Evolutionary conservation across 2,113 vertebrate genomes (phyloP).

Genomic region (Geococcyx californianus): DNA sequence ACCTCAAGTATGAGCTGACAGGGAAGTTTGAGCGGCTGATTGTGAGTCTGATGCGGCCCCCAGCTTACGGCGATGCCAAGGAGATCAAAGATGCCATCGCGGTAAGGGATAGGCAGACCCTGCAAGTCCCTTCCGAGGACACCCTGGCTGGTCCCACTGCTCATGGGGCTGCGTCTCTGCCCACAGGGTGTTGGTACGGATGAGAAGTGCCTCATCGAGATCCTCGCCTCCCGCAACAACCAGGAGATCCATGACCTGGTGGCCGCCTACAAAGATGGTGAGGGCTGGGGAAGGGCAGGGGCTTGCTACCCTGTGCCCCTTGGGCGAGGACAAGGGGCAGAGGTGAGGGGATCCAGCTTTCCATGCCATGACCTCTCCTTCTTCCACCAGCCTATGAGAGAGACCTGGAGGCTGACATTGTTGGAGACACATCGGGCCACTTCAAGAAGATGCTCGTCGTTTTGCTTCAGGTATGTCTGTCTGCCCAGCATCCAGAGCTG

Average conservation of each 20-base stretch:
- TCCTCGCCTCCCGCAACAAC: constrained; percentile 92
- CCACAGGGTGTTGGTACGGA: constrained; percentile 87
- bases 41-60: constrained; percentile 90
- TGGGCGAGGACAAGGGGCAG: not conserved
- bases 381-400: constrained; percentile 82
- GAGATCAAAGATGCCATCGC: constrained; percentile 92
- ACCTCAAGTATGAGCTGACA: constrained; percentile 95
- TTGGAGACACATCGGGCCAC: constrained; percentile 90
- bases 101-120: constrained; percentile 68
- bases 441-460: constrained; percentile 98
- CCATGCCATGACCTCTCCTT: not conserved
- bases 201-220: constrained; percentile 92
- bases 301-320: not conserved
- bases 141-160: accelerated
- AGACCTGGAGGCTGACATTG: constrained; percentile 87
- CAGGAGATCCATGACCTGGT: constrained; percentile 84
- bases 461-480: constrained; percentile 86
- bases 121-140: accelerated
- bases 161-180: not conserved
- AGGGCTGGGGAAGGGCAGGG: not conserved
- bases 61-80: constrained; percentile 91
- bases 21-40: constrained; percentile 97
- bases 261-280: constrained; percentile 92
- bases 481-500: not conserved
- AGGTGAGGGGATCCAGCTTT: not conserved